Base-by-base conservation (phyloP, 1,140 invertebrate genomes). In the Phymastichus coffea region DNA sequence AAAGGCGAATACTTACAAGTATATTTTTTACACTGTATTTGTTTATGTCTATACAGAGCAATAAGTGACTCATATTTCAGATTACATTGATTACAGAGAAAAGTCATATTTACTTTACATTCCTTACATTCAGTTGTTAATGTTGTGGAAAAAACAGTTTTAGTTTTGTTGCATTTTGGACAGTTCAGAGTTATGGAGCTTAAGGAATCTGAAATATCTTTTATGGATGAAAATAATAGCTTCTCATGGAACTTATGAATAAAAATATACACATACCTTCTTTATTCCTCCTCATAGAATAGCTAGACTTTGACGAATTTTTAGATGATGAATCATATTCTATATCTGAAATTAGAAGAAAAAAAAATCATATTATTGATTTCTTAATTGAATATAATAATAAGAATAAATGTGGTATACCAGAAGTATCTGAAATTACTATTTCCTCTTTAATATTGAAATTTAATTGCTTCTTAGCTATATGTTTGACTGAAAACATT, bases 31-130 rank as follows among this genome's bases (percentile, higher is more conserved):
- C 57, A 59, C 12, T 59, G 57, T 12, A 51, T 2, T 28, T 59
- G 51, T 37, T 52, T 43, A 14, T 59, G 57, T 17, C 57, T 52
- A 15, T 52, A 59, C 20, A 59, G 17, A 1, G 57, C 57, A 14
- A 35, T n/a, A 23, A 59, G 30, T 3, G 38, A 44, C 1, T 35
- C 48, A 12, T 59, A 59, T 28, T 22, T 14, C 10, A n/a, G 12
- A 26, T 43, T 43, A n/a, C 57, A 59, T 7, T 59, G 35, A 8
- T 52, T 20, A 14, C 57, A 59, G 4, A 59, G 12, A 4, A 51
- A 59, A 2, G 14, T 14, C 57, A 59, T 59, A 37, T 44, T 37
- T 15, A 59, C n/a, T 6, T 52, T 59, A 26, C 57, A 59, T 4
- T 52, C 48, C n/a, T 51, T 44, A 25, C 57, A 59, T 2, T 12